These are phyloP conservation scores for Mactromeris polynyma DNA, from an alignment of 2,888 invertebrate species.

Conservation along the genomic window DNA sequence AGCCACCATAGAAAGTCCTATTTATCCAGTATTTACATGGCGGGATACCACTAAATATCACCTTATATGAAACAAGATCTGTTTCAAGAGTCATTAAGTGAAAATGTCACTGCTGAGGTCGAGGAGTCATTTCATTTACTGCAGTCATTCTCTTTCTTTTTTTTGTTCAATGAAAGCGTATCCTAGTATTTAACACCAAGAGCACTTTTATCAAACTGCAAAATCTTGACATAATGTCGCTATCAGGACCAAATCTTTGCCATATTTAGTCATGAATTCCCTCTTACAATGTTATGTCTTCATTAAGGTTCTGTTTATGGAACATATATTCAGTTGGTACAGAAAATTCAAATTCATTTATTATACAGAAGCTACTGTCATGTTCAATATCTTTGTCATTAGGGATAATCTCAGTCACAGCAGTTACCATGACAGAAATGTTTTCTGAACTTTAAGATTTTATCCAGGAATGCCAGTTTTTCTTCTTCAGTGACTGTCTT, in stretches of 20 bases:
- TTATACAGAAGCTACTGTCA: background rate
- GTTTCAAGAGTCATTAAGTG: slow-evolving; percentile 24
- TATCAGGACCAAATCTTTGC: slow-evolving; percentile 9
- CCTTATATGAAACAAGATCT: slow-evolving; percentile 34
- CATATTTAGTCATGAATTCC: background rate
- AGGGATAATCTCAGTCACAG: background rate
- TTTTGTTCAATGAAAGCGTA: background rate
- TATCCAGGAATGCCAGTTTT: background rate
- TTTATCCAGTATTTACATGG: background rate
- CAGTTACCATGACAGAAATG: background rate
- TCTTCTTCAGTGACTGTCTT: background rate
- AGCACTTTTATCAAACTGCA: slow-evolving; percentile 14
- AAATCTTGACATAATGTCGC: slow-evolving; percentile 32
- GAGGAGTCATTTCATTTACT: slow-evolving; percentile 18
- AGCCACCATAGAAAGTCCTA: background rate
- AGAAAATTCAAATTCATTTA: slow-evolving; percentile 5
- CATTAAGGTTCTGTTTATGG: background rate
- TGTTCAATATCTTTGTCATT: background rate
- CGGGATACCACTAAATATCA: background rate
- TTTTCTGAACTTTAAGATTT: background rate
- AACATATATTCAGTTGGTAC: background rate
- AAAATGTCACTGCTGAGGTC: slow-evolving; percentile 34
- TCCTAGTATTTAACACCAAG: slow-evolving; percentile 19
- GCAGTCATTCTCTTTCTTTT: background rate
- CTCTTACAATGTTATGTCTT: background rate